Conservation (phyloP, 1,140 invertebrate species). For the Drosophila tropicalis region DNA sequence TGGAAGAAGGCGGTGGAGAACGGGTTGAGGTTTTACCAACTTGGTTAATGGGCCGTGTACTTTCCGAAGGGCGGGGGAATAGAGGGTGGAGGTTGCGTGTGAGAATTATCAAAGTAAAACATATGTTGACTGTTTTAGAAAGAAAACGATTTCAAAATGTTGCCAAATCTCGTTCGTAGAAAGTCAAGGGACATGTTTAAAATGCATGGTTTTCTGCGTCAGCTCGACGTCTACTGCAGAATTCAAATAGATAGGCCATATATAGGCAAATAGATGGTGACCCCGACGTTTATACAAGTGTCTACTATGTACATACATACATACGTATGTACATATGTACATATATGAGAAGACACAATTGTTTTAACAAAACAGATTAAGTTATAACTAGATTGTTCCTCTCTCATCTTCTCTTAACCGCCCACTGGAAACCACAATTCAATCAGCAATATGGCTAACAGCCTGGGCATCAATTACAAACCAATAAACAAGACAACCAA, state of each 20-base stretch:
- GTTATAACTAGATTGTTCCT: slow-evolving; percentile 1
- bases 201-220: no score
- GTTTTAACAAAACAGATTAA: neutral
- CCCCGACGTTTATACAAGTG: neutral
- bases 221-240: no score
- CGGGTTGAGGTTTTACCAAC: neutral
- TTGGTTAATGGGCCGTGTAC: slow-evolving; percentile 10
- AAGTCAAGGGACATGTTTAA: no score
- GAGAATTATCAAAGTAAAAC: slow-evolving; percentile 3
- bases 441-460: slow-evolving; percentile 19
- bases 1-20: slow-evolving; percentile 2
- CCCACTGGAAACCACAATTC: slow-evolving; percentile 9
- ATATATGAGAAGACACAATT: neutral
- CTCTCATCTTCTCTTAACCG: neutral
- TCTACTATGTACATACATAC: neutral
- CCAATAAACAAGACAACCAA: slow-evolving; percentile 41
- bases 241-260: no score
- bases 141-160: neutral
- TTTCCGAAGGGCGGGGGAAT: no score
- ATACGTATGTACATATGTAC: no score
- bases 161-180: neutral
- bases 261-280: neutral
- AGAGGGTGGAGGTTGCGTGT: neutral
- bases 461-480: slow-evolving; percentile 51
- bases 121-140: neutral